A percentile compares a stretch with the other conserved stretches of the same genome.
These are phyloP conservation scores for Drosophila gaucha DNA, from an alignment of 2,888 invertebrate genomes.

Conservation along the genomic window DNA sequence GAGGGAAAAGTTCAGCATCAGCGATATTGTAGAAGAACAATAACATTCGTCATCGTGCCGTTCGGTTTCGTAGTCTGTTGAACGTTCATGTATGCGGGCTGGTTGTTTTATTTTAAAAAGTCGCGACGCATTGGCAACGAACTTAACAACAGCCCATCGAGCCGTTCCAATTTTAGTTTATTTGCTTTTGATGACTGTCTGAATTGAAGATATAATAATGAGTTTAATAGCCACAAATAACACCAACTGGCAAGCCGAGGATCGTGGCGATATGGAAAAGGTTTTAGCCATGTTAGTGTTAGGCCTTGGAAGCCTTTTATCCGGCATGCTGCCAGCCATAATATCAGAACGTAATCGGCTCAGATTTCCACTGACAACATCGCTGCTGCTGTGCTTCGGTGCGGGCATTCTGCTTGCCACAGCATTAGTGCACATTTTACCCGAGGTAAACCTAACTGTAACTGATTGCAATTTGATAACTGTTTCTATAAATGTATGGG, in stretches of 20 bases:
- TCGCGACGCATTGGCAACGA: constrained; percentile 20
- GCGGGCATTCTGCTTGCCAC: constrained; percentile 92
- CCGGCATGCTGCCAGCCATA: constrained; percentile 89
- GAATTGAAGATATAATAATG: constrained; percentile 34
- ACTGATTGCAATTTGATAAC: constrained; percentile 15
- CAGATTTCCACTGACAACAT: constrained; percentile 88
- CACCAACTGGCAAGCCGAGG: constrained; percentile 33
- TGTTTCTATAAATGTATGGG: too few species aligned
- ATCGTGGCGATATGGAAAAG: constrained; percentile 86
- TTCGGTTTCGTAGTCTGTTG: constrained; percentile 28
- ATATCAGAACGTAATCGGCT: constrained; percentile 87
- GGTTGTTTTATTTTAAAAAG: constrained; percentile 33
- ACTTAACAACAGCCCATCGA: constrained; percentile 12
- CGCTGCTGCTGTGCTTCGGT: constrained; percentile 91
- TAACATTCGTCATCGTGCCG: constrained; percentile 26
- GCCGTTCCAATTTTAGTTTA: constrained; percentile 29
- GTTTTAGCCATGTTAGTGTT: constrained; percentile 88
- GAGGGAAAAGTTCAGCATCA: background rate
- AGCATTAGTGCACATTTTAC: constrained; percentile 91
- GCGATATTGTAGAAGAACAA: constrained; percentile 17
- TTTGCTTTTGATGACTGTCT: constrained; percentile 46
- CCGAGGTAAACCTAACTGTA: constrained; percentile 87
- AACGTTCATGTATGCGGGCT: background rate
- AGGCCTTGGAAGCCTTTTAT: constrained; percentile 89
- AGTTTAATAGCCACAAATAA: constrained; percentile 40